A percentile compares a stretch with the other conserved stretches of the same genome.
Conservation (phyloP, 2,888 invertebrate genomes). For the Pollenia amentaria region DNA sequence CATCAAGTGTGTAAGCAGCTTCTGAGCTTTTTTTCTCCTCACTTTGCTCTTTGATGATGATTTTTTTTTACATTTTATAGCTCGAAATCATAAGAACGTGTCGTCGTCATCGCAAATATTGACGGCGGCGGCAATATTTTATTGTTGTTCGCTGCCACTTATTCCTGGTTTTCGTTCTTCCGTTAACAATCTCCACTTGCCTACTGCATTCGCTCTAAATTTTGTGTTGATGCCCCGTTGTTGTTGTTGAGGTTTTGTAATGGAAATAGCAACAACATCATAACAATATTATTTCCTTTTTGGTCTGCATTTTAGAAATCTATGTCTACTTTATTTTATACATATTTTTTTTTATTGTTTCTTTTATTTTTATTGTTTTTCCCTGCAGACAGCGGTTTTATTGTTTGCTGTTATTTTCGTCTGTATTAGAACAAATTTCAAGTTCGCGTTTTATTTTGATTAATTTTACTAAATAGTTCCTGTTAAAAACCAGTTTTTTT, state of each 20-base stretch:
- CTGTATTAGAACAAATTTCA: conserved; percentile 30
- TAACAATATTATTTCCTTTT: neutral
- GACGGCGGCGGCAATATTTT: conserved; percentile 7
- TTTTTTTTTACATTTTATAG: conserved; percentile 31
- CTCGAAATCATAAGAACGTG: conserved; percentile 10
- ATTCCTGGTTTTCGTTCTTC: conserved; percentile 28
- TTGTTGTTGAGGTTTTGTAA: neutral
- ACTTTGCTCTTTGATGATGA: conserved; percentile 1
- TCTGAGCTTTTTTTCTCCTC: conserved; percentile 4
- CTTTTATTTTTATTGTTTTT: conserved; percentile 5
- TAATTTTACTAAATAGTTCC: conserved; percentile 19
- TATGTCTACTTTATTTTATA: conserved; percentile 2
- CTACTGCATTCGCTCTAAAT: neutral
- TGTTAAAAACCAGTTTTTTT: conserved; percentile 3
- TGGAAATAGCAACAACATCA: neutral
- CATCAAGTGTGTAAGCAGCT: conserved; percentile 6
- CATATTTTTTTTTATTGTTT: neutral
- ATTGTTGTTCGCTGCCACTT: neutral
- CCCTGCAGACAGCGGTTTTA: neutral
- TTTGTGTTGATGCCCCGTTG: neutral
- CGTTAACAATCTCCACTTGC: conserved; percentile 18
- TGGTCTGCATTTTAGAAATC: conserved; percentile 23
- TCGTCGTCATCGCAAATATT: conserved; percentile 27
- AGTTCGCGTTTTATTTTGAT: conserved; percentile 50
- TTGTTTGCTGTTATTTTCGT: neutral